Evolutionary conservation across 1,140 invertebrate genomes (phyloP).

Genomic region (Parapsyche elsis): DNA sequence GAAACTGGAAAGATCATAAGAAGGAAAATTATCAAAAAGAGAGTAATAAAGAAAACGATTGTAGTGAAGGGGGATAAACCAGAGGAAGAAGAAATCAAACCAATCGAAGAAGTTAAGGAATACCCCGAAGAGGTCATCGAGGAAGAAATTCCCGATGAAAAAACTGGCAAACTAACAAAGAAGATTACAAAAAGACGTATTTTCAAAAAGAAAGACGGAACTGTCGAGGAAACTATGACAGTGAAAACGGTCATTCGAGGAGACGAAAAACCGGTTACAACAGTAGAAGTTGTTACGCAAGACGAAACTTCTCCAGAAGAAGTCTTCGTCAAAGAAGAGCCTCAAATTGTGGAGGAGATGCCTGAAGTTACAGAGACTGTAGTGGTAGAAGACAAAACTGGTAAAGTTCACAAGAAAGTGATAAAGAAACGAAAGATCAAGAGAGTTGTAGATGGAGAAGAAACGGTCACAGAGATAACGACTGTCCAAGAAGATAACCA

Average conservation of each 20-base stretch:
- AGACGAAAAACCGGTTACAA: slow-evolving; percentile 59
- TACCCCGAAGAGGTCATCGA: slow-evolving; percentile 37
- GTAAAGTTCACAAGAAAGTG: slow-evolving; percentile 53
- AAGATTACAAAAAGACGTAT: slow-evolving; percentile 53
- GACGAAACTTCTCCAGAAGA: slow-evolving; percentile 7
- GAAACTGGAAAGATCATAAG: slow-evolving; percentile 43
- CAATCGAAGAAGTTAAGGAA: slow-evolving; percentile 58
- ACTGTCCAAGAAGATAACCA: slow-evolving; percentile 57
- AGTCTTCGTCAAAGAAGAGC: slow-evolving; percentile 52
- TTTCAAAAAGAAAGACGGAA: slow-evolving; percentile 40
- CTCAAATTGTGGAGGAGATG: slow-evolving; percentile 43
- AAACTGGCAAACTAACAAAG: slow-evolving; percentile 52
- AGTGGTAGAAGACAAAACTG: slow-evolving; percentile 26
- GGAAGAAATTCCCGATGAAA: slow-evolving; percentile 24
- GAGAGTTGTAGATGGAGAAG: slow-evolving; percentile 56
- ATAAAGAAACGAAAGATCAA: slow-evolving; percentile 57
- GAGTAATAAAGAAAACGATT: slow-evolving; percentile 52
- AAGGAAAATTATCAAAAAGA: slow-evolving; percentile 56
- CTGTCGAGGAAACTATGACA: slow-evolving; percentile 55
- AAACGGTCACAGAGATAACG: slow-evolving; percentile 62
- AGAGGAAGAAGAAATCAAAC: slow-evolving; percentile 29
- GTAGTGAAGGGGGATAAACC: slow-evolving; percentile 19
- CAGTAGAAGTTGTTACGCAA: slow-evolving; percentile 54
- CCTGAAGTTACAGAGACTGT: slow-evolving; percentile 40
- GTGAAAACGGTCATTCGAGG: slow-evolving; percentile 59